Percentiles rank a stretch among this genome's conserved stretches.
Evolutionary conservation across 2,113 vertebrate species (phyloP).

Genomic region (Pampusana beccarii): DNA sequence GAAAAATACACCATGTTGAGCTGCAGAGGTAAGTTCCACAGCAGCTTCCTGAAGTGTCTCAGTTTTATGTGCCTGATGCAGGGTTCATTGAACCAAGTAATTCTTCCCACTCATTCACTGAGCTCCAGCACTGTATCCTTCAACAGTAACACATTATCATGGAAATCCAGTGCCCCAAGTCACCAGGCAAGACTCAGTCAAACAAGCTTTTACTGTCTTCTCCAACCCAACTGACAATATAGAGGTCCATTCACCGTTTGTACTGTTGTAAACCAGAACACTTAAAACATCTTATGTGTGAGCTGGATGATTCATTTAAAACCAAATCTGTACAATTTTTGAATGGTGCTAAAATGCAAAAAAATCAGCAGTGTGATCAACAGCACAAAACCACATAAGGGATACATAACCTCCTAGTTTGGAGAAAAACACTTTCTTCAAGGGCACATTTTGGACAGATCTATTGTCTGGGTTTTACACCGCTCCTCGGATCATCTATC

Average conservation of each 20-base stretch:
- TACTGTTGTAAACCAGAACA: not conserved
- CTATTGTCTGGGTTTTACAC: not conserved
- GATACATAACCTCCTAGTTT: not conserved
- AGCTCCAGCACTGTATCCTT: not conserved
- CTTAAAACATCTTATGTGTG: not conserved
- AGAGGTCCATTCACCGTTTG: not conserved
- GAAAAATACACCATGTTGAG: not conserved
- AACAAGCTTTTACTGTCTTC: not conserved
- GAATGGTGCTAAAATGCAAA: not conserved
- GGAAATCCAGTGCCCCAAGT: not conserved
- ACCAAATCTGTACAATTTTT: not conserved
- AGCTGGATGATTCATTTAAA: not conserved
- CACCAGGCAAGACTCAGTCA: not conserved
- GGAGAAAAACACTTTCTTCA: not conserved
- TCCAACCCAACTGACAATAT: fast-evolving
- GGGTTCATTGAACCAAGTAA: constrained; percentile 5
- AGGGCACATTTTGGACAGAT: not conserved
- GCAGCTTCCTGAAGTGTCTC: not conserved
- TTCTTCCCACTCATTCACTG: not conserved
- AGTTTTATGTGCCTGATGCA: not conserved
- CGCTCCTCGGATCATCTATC: not conserved
- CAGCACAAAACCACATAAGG: not conserved
- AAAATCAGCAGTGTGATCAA: not conserved
- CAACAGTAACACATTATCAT: not conserved
- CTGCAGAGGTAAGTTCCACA: not conserved